Percentiles rank a stretch among this genome's conserved stretches.
Conservation (phyloP, 2,888 invertebrate genomes). For the Gerris lacustris region DNA sequence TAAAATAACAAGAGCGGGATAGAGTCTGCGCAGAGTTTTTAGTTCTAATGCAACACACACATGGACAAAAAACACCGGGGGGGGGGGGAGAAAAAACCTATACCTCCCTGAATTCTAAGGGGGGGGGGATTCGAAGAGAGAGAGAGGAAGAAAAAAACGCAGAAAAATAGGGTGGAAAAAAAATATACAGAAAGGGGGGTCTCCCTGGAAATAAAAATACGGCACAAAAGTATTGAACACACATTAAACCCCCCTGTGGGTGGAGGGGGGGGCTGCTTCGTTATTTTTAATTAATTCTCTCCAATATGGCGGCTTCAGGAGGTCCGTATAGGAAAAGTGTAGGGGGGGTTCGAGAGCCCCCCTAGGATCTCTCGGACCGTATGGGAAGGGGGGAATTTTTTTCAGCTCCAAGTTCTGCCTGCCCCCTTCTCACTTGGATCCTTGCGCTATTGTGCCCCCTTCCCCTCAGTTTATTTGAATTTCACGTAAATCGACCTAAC, state of each 20-base stretch:
- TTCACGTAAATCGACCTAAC: conserved; percentile 10
- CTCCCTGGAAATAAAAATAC: conserved; percentile 24
- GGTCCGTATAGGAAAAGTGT: not conserved
- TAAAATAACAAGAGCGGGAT: no score
- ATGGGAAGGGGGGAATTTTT: not conserved
- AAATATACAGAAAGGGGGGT: conserved; percentile 12
- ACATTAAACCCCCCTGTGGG: conserved; percentile 21
- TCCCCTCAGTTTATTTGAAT: conserved; percentile 5
- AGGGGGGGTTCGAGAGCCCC: not conserved
- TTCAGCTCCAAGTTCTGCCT: not conserved
- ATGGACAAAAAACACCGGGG: no score
- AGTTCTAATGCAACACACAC: no score
- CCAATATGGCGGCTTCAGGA: conserved; percentile 22
- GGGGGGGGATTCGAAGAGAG: no score
- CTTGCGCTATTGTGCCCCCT: conserved; percentile 4
- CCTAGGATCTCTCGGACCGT: not conserved
- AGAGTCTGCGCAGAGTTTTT: no score
- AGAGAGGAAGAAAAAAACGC: not conserved
- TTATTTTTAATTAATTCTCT: conserved; percentile 29
- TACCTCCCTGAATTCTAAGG: no score
- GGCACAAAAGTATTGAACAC: conserved; percentile 27
- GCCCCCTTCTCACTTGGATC: not conserved
- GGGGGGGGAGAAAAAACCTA: no score
- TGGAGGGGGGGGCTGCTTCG: conserved; percentile 16
- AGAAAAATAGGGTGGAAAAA: conserved; percentile 6